These are phyloP conservation scores for Pyxicephalus adspersus DNA, from an alignment of 2,113 vertebrate genomes.

Conservation along the genomic window DNA sequence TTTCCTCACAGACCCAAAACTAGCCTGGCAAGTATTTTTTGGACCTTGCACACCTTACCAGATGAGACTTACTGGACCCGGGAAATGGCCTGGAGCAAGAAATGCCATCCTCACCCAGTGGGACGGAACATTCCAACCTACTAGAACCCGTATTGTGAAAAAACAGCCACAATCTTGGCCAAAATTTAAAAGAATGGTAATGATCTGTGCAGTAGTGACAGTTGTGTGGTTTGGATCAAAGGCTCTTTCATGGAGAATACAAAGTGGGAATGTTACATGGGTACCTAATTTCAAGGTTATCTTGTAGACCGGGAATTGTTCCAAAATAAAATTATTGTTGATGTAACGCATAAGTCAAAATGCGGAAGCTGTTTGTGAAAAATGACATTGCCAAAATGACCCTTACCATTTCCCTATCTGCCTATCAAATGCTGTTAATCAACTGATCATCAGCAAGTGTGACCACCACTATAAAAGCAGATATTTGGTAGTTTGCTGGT, in stretches of 20 bases:
- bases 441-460: too few relatives aligned
- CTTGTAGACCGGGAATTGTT: background rate
- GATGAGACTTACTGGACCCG: constrained; percentile 57
- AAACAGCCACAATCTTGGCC: constrained; percentile 28
- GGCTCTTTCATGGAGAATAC: background rate
- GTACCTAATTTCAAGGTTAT: background rate
- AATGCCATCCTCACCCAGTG: constrained; percentile 84
- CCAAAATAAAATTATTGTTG: too few relatives aligned
- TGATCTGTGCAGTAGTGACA: constrained; percentile 63
- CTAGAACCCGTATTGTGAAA: constrained; percentile 69
- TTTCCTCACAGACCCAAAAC: constrained; percentile 41
- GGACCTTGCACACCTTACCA: constrained; percentile 50
- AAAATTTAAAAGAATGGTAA: constrained; percentile 53
- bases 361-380: too few relatives aligned
- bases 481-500: too few relatives aligned
- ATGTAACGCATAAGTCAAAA: too few relatives aligned
- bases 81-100: constrained; percentile 81
- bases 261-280: background rate
- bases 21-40: constrained; percentile 39
- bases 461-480: too few relatives aligned
- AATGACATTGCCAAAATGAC: too few relatives aligned
- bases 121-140: constrained; percentile 73
- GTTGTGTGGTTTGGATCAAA: constrained; percentile 63
- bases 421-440: too few relatives aligned
- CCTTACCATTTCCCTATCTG: too few relatives aligned